Conservation (phyloP, 2,888 invertebrate genomes). For the Pristionchus maxplancki region DNA sequence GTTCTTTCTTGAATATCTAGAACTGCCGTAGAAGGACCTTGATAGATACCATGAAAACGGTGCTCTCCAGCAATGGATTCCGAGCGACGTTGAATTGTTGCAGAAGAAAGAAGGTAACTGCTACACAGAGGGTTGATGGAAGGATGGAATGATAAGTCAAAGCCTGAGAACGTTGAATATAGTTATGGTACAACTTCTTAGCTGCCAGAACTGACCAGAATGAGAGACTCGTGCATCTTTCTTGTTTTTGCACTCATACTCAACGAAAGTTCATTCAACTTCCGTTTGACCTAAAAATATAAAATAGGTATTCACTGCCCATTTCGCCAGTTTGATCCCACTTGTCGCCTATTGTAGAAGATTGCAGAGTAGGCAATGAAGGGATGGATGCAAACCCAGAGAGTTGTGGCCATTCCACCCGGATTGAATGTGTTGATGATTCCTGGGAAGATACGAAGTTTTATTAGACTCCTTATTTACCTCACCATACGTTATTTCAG, state of each 20-base stretch:
- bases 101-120: constrained; percentile 17
- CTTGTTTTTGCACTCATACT: background rate
- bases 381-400: constrained; percentile 36
- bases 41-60: background rate
- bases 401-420: background rate
- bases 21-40: too few relatives aligned
- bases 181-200: too few relatives aligned
- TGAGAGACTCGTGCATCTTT: background rate
- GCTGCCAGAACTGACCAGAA: background rate
- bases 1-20: too few relatives aligned
- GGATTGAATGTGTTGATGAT: constrained; percentile 23
- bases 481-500: background rate
- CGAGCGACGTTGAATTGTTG: constrained; percentile 30
- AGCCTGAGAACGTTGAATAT: background rate
- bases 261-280: background rate
- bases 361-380: background rate
- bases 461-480: background rate
- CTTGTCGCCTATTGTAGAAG: background rate
- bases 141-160: background rate
- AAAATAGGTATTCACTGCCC: background rate
- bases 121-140: background rate
- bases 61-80: background rate
- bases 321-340: too few relatives aligned
- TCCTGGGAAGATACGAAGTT: background rate
- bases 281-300: background rate